Base-by-base conservation (phyloP, 2,888 invertebrate species). In the Sminthurinus aureus region DNA sequence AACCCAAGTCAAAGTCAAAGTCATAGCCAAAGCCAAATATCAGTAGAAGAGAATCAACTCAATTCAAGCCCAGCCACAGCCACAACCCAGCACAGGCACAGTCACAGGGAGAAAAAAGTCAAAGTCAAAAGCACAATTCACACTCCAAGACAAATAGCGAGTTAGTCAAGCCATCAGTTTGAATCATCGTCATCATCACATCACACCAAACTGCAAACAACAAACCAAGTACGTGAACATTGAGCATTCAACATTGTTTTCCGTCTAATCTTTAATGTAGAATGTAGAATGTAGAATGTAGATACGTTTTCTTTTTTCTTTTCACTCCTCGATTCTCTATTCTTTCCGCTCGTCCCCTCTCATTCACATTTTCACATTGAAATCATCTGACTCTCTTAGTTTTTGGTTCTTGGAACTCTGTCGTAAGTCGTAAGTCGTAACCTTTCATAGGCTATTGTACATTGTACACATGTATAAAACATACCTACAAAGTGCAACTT, bases 61-160 rank as follows among this genome's bases (percentile, higher is more conserved):
- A 38, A 38, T 38, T 38, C 38, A 38, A 38, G 38, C n/a, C n/a
- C n/a, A n/a, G n/a, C n/a, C n/a, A n/a, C 38, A 38, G 6, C 38
- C 58, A 58, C 58, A 15, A 2, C 15, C 58, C 18, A 13, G 58
- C 58, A 58, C 58, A 58, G 0, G 2, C 9, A 58, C 9, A 58
- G 58, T 58, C 58, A 58, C 9, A 6, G 38, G 38, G 58, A 15
- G 11, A 69, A 20, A 20, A 69, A 69, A 69, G 67, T 69, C 67
- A 69, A 15, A 69, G 11, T 11, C 58, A 58, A 13, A 58, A 11
- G n/a, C 69, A 22, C 69, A 69, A 69, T 69, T 69, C 73, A 26
- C 73, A 51, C 51, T 75, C n/a, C 50, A 75, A 75, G 75, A 75
- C 75, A 75, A 75, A 75, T 75, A 75, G 75, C 50, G 50, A 75